Base-by-base conservation (phyloP, 2,113 vertebrate genomes). In the Scomber scombrus region DNA sequence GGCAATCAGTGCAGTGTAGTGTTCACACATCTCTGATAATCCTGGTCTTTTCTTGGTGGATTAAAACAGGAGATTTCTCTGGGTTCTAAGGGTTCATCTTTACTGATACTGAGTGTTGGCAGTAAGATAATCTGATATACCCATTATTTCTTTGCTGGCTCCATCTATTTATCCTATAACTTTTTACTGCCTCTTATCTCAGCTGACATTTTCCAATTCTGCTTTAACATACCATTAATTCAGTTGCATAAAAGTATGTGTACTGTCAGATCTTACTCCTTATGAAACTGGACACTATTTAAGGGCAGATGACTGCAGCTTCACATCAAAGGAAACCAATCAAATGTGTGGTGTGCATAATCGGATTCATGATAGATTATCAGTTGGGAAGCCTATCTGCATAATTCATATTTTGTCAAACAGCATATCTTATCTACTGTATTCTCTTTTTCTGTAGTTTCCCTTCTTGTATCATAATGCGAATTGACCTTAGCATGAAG, bases 21-120 rank as follows among this genome's bases (percentile, higher is more conserved):
- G 77, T 88, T 87, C 71, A 65, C 67, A 65, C 71, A 62, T 72
- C 71, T 82, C 34, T 71, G 80, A 67, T 90, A 81, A 82, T 84
- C 75, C 80, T 6, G 31, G 60, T 54, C 65, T 67, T n/a, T 56
- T 87, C 84, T 73, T 74, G 14, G 23, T 74, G 43, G 86, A 76
- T 86, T 81, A 80, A 16, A 77, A 54, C 9, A 43, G 16, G 19
- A 50, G 58, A 70, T 68, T 73, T 58, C 77, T 52, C 81, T 18
- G 45, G 19, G 67, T 58, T 76, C 15, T 70, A 10, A 57, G 75
- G 49, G 26, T 55, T 76, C 51, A 75, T 54, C 57, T 70, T 78
- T 78, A 74, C 76, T 85, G 50, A 88, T 79, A 76, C 65, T 74
- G 34, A 21, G 19, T 55, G 49, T 85, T 82, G 49, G 56, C 50